Percentiles rank a stretch among this genome's conserved stretches.
phyloP scores from a whole-genome alignment of 2,888 invertebrate species.

The Lycophotia porphyrea region DNA sequence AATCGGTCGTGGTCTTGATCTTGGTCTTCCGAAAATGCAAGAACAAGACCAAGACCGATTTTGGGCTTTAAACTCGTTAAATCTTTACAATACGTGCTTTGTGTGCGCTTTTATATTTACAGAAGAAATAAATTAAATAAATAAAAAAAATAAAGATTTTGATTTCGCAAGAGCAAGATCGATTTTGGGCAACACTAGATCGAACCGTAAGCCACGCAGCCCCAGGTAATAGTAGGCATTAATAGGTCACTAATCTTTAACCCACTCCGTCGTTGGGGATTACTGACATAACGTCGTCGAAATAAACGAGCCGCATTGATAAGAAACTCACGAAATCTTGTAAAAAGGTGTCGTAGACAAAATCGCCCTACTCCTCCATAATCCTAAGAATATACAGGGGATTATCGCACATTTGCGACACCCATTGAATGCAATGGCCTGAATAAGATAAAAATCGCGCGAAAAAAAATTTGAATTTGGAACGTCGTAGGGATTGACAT shows the following conservation, averaged over 20 bases:
- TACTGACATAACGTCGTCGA: background rate
- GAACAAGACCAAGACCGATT: too few relatives aligned
- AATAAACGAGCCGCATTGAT: background rate
- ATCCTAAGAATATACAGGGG: conserved; percentile 25
- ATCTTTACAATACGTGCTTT: too few relatives aligned
- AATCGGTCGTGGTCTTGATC: too few relatives aligned
- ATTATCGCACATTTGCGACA: conserved; percentile 68
- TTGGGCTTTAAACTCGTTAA: too few relatives aligned
- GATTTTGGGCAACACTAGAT: too few relatives aligned
- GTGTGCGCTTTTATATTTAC: too few relatives aligned
- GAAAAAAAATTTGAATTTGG: conserved; percentile 10
- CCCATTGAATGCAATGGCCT: conserved; percentile 16
- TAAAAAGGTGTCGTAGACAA: background rate
- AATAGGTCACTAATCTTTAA: background rate
- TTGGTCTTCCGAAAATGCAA: too few relatives aligned
- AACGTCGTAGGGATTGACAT: conserved; percentile 12
- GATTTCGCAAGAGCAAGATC: too few relatives aligned
- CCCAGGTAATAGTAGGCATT: too few relatives aligned
- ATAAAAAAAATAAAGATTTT: too few relatives aligned
- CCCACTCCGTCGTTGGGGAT: background rate
- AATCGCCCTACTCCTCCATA: conserved; percentile 14
- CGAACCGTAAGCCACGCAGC: too few relatives aligned
- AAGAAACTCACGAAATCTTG: background rate
- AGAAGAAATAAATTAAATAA: too few relatives aligned
- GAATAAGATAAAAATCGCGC: conserved; percentile 48